Evolutionary conservation across 2,888 invertebrate species (phyloP), one percentile per base, ranked within the genome.

Genomic region (Drepana falcataria): DNA sequence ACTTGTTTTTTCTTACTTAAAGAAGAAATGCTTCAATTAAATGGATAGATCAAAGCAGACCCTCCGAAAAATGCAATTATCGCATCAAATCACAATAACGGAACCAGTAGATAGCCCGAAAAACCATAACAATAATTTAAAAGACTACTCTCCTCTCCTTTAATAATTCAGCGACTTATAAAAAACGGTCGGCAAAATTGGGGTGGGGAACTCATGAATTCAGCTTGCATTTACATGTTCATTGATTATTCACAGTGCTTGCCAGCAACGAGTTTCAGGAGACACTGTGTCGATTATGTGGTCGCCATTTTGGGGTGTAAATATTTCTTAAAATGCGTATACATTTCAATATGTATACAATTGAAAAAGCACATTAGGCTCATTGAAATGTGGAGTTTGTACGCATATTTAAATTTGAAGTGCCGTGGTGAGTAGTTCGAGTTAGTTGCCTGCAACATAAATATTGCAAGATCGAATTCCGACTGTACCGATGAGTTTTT

Each of bases 161-260:
- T 81, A 86, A 87, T 87, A 87, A 88, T 87, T 75, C 80, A 85
- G 68, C 54, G 71, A 64, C 75, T 75, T 83, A 79, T 83, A 86
- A 87, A 88, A 88, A 87, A 86, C 73, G 73, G 71, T 68, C 65
- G 55, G 59, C 64, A 63, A 79, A 79, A 80, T 81, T 77, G 77
- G 68, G 77, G 71, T 65, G 61, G 66, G 71, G 66, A 60, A 61
- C 70, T 73, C 72, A 64, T 73, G 77, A 76, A 79, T 78, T 73
- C 74, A 63, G 71, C 69, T 67, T 76, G 79, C 80, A 85, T 85
- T 83, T 83, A 82, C 85, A 84, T 85, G 76, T 67, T 74, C 83
- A 81, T 85, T 79, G 79, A 79, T 78, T 77, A 85, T 85, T 83
- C 83, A 85, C 71, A 61, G 56, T 59, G 61, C 60, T 59, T 52